Conservation (phyloP, 2,797 vertebrate genomes). For the Diplodus puntazzo region DNA sequence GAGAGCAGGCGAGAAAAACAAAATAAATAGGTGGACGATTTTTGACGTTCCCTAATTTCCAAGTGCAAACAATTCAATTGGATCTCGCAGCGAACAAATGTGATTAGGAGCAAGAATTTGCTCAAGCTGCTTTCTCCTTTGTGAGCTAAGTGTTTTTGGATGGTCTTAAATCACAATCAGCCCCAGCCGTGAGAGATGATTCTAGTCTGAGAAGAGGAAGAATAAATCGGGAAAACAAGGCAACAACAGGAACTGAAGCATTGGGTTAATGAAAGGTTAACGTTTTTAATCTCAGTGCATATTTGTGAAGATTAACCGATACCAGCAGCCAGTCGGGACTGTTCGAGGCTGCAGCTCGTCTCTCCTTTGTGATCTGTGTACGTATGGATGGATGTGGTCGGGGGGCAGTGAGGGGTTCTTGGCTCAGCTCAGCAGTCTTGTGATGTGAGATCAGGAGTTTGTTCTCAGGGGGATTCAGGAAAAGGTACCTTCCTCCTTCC, state of each 20-base stretch:
- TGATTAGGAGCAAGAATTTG: constrained; percentile 78
- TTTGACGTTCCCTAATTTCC: constrained; percentile 52
- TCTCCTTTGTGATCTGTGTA: constrained; percentile 38
- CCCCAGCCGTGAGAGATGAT: neutral
- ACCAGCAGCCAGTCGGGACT: constrained; percentile 38
- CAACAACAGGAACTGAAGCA: constrained; percentile 26
- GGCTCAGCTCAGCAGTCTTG: constrained; percentile 78
- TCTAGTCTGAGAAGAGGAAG: neutral
- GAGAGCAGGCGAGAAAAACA: constrained; percentile 34
- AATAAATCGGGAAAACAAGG: constrained; percentile 9
- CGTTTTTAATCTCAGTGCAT: constrained; percentile 69
- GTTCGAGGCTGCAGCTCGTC: constrained; percentile 32
- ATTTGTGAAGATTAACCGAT: constrained; percentile 79
- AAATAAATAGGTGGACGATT: constrained; percentile 63
- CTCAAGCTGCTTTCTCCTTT: constrained; percentile 55
- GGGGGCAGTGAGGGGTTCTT: constrained; percentile 62
- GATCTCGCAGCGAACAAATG: constrained; percentile 74
- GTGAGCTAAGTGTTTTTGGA: constrained; percentile 49
- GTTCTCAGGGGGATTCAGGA: constrained; percentile 54
- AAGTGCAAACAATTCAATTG: constrained; percentile 75
- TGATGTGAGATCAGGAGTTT: constrained; percentile 77
- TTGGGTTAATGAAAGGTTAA: constrained; percentile 48
- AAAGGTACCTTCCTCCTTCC: constrained; percentile 35
- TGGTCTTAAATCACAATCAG: constrained; percentile 35
- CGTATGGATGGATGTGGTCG: constrained; percentile 45